phyloP scores from a whole-genome alignment of 2,888 invertebrate species.

The Rutpela maculata region DNA sequence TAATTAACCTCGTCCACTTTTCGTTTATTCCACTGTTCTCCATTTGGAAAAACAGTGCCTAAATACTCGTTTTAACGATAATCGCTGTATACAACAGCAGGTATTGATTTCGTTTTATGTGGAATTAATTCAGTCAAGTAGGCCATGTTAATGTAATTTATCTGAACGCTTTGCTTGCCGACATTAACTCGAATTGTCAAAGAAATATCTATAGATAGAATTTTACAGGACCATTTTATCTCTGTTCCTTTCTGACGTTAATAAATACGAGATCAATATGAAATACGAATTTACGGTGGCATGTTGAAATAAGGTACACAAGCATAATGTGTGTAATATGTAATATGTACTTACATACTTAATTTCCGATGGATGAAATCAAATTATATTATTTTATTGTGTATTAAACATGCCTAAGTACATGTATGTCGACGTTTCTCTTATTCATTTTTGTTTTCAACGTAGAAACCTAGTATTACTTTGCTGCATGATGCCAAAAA shows the following conservation, averaged over 20 bases:
- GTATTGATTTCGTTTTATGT: background rate
- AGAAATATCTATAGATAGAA: conserved; percentile 7
- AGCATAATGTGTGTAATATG: too few relatives aligned
- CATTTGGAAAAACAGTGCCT: too few relatives aligned
- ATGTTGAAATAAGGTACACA: background rate
- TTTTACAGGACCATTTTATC: background rate
- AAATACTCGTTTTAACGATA: background rate
- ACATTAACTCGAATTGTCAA: background rate
- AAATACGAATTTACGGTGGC: background rate
- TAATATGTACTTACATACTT: too few relatives aligned
- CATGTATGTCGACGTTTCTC: too few relatives aligned
- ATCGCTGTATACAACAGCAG: background rate
- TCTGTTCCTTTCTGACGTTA: background rate
- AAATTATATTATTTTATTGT: too few relatives aligned
- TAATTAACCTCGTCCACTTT: too few relatives aligned
- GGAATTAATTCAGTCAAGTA: background rate
- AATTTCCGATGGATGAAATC: too few relatives aligned
- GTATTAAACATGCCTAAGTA: too few relatives aligned
- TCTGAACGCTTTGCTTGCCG: conserved; percentile 3
- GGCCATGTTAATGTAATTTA: background rate
- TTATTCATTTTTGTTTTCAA: too few relatives aligned
- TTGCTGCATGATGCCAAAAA: too few relatives aligned
- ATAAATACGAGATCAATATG: background rate
- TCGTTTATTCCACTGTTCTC: too few relatives aligned
- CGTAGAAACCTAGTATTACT: too few relatives aligned